Conservation (phyloP, 2,113 vertebrate genomes). For the Toxotes chatareus region DNA sequence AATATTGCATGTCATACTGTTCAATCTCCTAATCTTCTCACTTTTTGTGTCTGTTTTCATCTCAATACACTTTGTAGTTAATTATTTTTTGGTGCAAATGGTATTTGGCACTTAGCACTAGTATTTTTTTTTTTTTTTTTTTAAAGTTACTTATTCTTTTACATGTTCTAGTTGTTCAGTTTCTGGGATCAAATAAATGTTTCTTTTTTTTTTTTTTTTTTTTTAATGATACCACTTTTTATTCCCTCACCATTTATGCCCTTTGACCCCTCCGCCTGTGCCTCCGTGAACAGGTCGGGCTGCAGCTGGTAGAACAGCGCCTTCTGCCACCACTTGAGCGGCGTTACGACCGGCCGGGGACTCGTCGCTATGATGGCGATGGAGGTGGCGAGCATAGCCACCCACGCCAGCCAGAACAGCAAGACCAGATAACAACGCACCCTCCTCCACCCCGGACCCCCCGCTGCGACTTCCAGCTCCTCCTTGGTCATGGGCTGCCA, state of each 20-base stretch:
- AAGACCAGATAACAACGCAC: conserved; percentile 74
- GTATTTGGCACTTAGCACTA: too few species aligned
- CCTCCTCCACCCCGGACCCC: conserved; percentile 75
- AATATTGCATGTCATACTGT: neutral
- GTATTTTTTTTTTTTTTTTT: too few species aligned
- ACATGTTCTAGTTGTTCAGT: too few species aligned
- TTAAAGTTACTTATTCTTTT: too few species aligned
- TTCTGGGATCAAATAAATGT: too few species aligned
- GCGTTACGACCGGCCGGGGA: conserved; percentile 44
- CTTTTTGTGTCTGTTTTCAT: too few species aligned
- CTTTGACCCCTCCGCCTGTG: conserved; percentile 11
- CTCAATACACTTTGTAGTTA: too few species aligned
- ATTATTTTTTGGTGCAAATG: too few species aligned
- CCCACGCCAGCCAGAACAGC: conserved; percentile 83
- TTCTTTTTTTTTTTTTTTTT: neutral
- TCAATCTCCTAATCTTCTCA: neutral
- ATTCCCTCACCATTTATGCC: conserved; percentile 60
- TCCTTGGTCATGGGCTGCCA: conserved; percentile 75
- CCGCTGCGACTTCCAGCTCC: conserved; percentile 74
- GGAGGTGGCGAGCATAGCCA: conserved; percentile 70
- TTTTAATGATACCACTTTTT: neutral
- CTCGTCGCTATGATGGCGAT: conserved; percentile 67
- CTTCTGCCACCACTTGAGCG: conserved; percentile 83
- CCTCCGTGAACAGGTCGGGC: conserved; percentile 44
- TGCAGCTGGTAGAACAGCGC: conserved; percentile 76